These are phyloP conservation scores for Scophthalmus maximus DNA, from an alignment of 2,113 vertebrate species.

Conservation along the genomic window DNA sequence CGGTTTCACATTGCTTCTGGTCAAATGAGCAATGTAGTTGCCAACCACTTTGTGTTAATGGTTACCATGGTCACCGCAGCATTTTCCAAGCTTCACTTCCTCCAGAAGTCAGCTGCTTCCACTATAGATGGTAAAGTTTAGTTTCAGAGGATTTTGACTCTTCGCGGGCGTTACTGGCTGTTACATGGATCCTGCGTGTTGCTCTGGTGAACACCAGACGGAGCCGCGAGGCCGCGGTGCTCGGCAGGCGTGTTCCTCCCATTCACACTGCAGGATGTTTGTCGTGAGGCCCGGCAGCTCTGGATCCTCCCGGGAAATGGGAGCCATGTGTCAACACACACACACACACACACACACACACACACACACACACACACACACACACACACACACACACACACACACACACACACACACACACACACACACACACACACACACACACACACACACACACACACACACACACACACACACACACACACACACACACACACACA, in stretches of 20 bases:
- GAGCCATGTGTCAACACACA: constrained; percentile 67
- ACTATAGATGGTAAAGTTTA: neutral
- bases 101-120: too few relatives aligned
- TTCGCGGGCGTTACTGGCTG: neutral
- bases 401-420: constrained; percentile 1
- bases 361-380: neutral
- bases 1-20: too few relatives aligned
- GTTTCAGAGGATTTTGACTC: neutral
- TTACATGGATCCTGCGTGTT: neutral
- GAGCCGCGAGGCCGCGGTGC: neutral
- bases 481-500: neutral
- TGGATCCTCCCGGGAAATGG: constrained; percentile 55
- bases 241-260: neutral
- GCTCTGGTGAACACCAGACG: too few relatives aligned
- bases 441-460: neutral
- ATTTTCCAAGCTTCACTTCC: too few relatives aligned
- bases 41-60: too few relatives aligned
- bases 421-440: neutral
- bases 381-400: neutral
- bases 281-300: constrained; percentile 37
- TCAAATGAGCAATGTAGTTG: too few relatives aligned
- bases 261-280: constrained; percentile 39
- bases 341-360: constrained; percentile 2
- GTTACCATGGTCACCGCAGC: neutral
- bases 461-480: neutral